Evolutionary conservation across 2,888 invertebrate genomes (phyloP), one percentile per base, ranked within the genome.

Genomic region (Pterobdella sp.): DNA sequence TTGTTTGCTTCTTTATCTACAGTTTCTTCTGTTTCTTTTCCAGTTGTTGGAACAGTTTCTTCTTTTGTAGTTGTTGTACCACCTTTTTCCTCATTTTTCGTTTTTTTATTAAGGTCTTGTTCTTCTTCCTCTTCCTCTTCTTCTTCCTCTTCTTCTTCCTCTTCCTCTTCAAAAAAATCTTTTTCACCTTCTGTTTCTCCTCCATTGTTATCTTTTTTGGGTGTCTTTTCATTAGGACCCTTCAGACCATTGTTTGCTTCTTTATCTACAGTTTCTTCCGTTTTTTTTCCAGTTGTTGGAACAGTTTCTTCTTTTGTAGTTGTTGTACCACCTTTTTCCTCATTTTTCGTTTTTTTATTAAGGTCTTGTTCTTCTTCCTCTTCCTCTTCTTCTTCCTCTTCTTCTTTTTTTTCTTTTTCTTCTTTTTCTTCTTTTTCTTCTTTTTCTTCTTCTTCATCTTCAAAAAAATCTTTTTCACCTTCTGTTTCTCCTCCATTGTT

Each of bases 321-420:
- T 64, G 7, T n/a, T 64, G 7, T n/a, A 14, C n/a, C 64, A 14
- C n/a, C 64, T n/a, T 64, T n/a, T 64, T 64, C 64, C 31, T 64
- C 64, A 7, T 64, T n/a, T n/a, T 64, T n/a, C n/a, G 7, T n/a
- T n/a, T 64, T n/a, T 64, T 64, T n/a, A 7, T 64, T n/a, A 7
- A 14, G 14, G 7, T 64, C 64, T 64, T 64, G 14, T 64, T 64
- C 64, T 64, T 64, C 64, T n/a, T 64, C 64, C n/a, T 64, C 64
- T n/a, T 64, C 64, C 31, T 64, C 64, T n/a, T 64, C 64, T 64
- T 64, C 64, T n/a, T 64, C 64, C n/a, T 64, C 64, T n/a, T 64
- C 64, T 64, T 64, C 64, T 64, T 64, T n/a, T 64, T 64, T n/a
- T 64, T 64, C 64, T n/a, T 64, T n/a, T 64, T 64, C 64, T 64